A percentile compares a stretch with the other conserved stretches of the same genome.
phyloP scores from a whole-genome alignment of 1,140 invertebrate genomes.

The Meloidogyne exigua region DNA sequence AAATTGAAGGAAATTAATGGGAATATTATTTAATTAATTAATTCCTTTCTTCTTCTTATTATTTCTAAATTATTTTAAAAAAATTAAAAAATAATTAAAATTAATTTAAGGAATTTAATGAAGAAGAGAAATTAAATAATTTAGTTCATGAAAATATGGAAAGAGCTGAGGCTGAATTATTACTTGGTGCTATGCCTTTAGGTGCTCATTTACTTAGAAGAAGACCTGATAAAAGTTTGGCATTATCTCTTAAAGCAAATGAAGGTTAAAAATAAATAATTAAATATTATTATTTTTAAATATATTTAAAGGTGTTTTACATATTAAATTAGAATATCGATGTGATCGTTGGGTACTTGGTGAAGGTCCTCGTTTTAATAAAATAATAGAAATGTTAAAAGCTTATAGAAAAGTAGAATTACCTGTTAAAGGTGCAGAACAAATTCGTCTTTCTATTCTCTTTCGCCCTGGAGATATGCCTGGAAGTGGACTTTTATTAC shows the following conservation, averaged over 20 bases:
- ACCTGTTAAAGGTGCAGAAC: conserved; percentile 34
- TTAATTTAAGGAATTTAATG: conserved; percentile 1
- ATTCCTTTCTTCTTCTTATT: not conserved
- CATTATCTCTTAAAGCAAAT: conserved; percentile 28
- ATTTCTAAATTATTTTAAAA: no score
- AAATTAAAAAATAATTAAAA: no score
- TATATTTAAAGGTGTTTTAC: conserved; percentile 24
- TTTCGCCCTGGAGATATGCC: conserved; percentile 21
- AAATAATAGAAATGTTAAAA: conserved; percentile 22
- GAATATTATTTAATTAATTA: not conserved
- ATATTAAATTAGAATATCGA: conserved; percentile 35
- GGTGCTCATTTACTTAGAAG: conserved; percentile 32
- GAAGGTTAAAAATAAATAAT: conserved; percentile 34
- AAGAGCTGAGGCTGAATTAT: conserved; percentile 21
- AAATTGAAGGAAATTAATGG: no score
- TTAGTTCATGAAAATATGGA: conserved; percentile 34
- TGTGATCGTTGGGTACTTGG: conserved; percentile 29
- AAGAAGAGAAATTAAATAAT: conserved; percentile 17
- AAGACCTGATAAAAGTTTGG: conserved; percentile 25
- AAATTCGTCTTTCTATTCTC: conserved; percentile 24
- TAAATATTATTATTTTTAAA: not conserved
- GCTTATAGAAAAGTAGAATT: conserved; percentile 26
- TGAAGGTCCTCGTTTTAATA: conserved; percentile 32
- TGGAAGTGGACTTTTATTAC: conserved; percentile 2
- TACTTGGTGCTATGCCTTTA: conserved; percentile 22